Evolutionary conservation across 2,888 invertebrate species (phyloP).

Genomic region (Drosophila prostipennis): DNA sequence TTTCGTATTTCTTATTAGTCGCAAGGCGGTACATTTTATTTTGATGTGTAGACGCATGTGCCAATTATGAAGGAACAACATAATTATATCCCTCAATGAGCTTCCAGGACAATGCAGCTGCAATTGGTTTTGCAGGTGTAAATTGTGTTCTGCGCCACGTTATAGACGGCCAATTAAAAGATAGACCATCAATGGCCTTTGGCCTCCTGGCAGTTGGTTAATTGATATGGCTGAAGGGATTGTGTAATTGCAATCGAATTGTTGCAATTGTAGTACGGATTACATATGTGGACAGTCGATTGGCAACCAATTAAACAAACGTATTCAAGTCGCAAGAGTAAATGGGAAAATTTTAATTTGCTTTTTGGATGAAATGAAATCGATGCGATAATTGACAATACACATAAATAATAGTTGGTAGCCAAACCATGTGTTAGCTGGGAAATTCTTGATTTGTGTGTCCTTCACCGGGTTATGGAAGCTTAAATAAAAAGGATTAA

Average conservation of each 20-base stretch:
- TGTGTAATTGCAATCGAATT: slow-evolving; percentile 42
- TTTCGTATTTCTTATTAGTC: background rate
- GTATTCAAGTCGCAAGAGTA: slow-evolving; percentile 12
- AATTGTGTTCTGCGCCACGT: slow-evolving; percentile 16
- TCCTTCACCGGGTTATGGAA: slow-evolving; percentile 3
- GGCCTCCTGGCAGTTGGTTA: slow-evolving; percentile 24
- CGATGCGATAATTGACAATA: slow-evolving; percentile 11
- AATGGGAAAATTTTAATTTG: slow-evolving; percentile 25
- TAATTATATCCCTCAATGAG: slow-evolving; percentile 6
- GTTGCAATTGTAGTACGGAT: slow-evolving; percentile 13
- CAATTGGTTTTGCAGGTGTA: slow-evolving; percentile 39
- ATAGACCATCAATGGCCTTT: slow-evolving; percentile 36
- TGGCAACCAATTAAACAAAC: slow-evolving; percentile 35
- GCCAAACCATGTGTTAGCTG: slow-evolving; percentile 10
- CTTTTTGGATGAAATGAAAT: slow-evolving; percentile 4
- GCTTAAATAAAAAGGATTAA: background rate
- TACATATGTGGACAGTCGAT: slow-evolving; percentile 34
- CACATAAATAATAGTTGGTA: slow-evolving; percentile 6
- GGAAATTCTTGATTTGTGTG: background rate
- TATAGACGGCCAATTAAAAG: slow-evolving; percentile 46
- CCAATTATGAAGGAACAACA: slow-evolving; percentile 9
- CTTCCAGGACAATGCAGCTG: slow-evolving; percentile 9
- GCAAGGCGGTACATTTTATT: background rate
- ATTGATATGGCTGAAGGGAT: slow-evolving; percentile 19
- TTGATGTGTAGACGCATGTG: background rate